Evolutionary conservation across 2,113 vertebrate genomes (phyloP).

Genomic region (Muntiacus reevesi): DNA sequence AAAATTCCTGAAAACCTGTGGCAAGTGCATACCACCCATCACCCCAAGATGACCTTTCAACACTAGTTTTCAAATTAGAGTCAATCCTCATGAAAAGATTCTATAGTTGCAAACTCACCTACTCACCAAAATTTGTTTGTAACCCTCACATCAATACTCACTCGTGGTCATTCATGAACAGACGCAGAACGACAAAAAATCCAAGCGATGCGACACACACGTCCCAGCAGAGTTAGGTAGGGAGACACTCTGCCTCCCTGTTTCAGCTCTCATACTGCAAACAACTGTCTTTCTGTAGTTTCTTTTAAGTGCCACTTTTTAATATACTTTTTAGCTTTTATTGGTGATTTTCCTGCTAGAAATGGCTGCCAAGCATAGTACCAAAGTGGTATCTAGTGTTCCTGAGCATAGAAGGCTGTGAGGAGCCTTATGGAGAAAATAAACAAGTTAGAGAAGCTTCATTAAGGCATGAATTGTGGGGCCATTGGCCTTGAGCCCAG

Average conservation of each 20-base stretch:
- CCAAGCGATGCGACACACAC: rapidly evolving
- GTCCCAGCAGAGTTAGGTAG: neutral
- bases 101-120: neutral
- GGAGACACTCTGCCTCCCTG: neutral
- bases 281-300: neutral
- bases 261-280: neutral
- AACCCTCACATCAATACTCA: neutral
- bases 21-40: neutral
- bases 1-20: neutral
- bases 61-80: neutral
- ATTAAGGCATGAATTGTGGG: neutral
- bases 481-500: neutral
- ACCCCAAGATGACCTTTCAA: neutral
- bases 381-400: neutral
- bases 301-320: neutral
- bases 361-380: neutral
- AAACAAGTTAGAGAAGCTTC: neutral
- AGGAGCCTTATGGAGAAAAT: neutral
- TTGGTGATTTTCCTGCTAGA: neutral
- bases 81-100: neutral
- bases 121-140: neutral
- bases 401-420: neutral
- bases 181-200: neutral
- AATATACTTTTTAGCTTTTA: neutral
- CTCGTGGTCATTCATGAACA: neutral